A percentile compares a stretch with the other conserved stretches of the same genome.
These are phyloP conservation scores for Apteryx owenii DNA, from an alignment of 2,113 vertebrate species.

Conservation along the genomic window DNA sequence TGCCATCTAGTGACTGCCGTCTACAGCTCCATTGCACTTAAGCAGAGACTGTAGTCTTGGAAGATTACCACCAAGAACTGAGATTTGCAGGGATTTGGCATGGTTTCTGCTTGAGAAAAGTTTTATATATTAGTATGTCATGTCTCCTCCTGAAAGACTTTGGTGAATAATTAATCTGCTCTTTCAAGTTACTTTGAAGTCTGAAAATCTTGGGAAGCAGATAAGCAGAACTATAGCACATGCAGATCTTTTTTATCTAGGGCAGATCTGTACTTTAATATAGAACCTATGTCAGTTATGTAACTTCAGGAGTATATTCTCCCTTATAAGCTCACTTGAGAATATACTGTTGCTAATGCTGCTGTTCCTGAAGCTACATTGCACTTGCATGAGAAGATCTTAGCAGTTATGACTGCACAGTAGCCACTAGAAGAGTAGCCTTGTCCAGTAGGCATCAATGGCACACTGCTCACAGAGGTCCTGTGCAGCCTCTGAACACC, in stretches of 20 bases:
- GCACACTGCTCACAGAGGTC: not conserved
- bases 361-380: not conserved
- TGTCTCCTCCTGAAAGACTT: not conserved
- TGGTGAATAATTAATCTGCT: not conserved
- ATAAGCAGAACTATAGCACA: not conserved
- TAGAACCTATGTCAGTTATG: not conserved
- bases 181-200: not conserved
- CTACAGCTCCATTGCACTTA: not conserved
- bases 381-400: not conserved
- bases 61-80: not conserved
- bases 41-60: too few species aligned
- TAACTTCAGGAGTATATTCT: not conserved
- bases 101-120: not conserved
- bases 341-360: not conserved
- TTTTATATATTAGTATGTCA: not conserved
- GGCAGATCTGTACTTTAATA: not conserved
- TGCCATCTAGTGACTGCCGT: conserved; percentile 26
- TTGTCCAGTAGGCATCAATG: not conserved
- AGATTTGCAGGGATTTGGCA: not conserved
- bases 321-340: not conserved
- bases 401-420: not conserved
- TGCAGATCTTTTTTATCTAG: not conserved
- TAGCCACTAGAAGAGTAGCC: not conserved
- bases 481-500: not conserved
- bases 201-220: not conserved